Percentiles rank a stretch among this genome's conserved stretches.
These are phyloP conservation scores for Drosophila testacea DNA, from an alignment of 2,888 invertebrate genomes.

Conservation along the genomic window DNA sequence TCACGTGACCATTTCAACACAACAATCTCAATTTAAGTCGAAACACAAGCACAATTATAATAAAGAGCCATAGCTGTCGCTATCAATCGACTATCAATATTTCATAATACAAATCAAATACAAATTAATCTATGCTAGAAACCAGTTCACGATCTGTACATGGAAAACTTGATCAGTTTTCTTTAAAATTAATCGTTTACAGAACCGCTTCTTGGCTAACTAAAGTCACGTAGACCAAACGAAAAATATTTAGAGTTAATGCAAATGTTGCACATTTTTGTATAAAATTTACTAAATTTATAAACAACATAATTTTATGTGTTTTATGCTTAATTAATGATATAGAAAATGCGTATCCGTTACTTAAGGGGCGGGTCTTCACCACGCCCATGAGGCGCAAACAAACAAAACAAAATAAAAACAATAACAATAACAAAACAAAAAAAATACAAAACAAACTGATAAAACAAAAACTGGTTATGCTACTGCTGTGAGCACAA, in stretches of 20 bases:
- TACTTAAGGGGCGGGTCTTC: constrained; percentile 24
- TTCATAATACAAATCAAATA: constrained; percentile 17
- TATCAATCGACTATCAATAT: constrained; percentile 18
- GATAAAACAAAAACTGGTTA: constrained; percentile 58
- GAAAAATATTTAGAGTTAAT: constrained; percentile 32
- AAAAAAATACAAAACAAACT: constrained; percentile 36
- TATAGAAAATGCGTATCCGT: constrained; percentile 25
- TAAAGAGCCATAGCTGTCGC: constrained; percentile 23
- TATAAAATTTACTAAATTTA: neutral
- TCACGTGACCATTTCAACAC: constrained; percentile 18
- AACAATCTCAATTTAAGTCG: neutral
- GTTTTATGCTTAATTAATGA: constrained; percentile 16
- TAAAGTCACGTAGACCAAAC: constrained; percentile 70
- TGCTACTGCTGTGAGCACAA: constrained; percentile 33
- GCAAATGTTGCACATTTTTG: constrained; percentile 42
- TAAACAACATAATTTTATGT: constrained; percentile 48
- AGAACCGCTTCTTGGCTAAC: constrained; percentile 50
- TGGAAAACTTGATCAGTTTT: constrained; percentile 57
- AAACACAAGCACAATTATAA: constrained; percentile 20
- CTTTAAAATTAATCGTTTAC: constrained; percentile 31
- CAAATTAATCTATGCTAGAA: constrained; percentile 21
- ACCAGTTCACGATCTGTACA: constrained; percentile 42
- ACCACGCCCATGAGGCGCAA: constrained; percentile 13
- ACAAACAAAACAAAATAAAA: constrained; percentile 25
- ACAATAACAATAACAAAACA: constrained; percentile 16